Base-by-base conservation (phyloP, 2,797 vertebrate species). In the Neosalanx taihuensis region DNA sequence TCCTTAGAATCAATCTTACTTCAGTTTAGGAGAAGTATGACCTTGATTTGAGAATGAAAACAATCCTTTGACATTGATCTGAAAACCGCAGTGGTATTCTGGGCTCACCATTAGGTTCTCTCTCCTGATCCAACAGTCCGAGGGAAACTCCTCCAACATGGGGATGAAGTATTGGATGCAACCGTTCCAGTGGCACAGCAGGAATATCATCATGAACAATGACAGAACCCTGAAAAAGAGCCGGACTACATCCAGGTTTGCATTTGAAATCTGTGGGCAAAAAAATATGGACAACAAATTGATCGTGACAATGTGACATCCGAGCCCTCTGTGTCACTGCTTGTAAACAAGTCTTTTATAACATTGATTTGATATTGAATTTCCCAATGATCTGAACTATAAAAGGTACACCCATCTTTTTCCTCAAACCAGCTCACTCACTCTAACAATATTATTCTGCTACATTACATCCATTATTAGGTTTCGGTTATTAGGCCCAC, bases 151-250 rank as follows among this genome's bases (percentile, higher is more conserved):
- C 78, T 93, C 90, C 79, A 94, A 83, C 91, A 92, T 93, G 3
- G 92, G 92, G 31, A 93, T 92, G 33, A 93, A 93, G 75, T 93
- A 93, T 85, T 94, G 93, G 83, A 94, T 92, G 83, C 92, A 94
- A 61, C 92, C 92, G n/a, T 94, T 93, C 93, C 92, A 94, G 81
- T 94, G 93, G 72, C 91, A 93, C 73, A 94, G 83, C 75, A 93
- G 83, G 85, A 93, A 93, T 57, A 94, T 93, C 90, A 92, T 93
- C 89, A 92, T 93, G 79, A 93, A 93, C 53, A 93, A 81, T 18
- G 92, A 92, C 70, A 93, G 46, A 74, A 93, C 78, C 73, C 91
- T 88, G 77, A 93, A 90, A 79, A 93, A 90, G 37, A 94, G 73
- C 3, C 89, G 88, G 62, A 93, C 86, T 73, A 92, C 91, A 79